Conservation (phyloP, 2,888 invertebrate species). For the Trisateles emortualis region DNA sequence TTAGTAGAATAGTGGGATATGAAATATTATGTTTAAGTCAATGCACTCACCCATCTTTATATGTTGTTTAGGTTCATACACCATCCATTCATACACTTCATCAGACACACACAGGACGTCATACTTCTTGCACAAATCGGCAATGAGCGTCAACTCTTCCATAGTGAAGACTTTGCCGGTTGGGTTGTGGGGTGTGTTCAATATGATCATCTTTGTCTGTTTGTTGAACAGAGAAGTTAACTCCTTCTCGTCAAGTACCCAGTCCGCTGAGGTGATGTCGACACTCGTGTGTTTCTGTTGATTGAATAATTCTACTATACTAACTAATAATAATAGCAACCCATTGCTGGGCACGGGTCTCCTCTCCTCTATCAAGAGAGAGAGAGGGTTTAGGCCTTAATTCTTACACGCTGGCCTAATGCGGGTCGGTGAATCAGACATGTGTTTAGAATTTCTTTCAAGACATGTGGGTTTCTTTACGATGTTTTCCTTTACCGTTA, state of each 20-base stretch:
- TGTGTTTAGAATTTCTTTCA: too few relatives aligned
- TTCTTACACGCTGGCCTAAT: too few relatives aligned
- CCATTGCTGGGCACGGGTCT: too few relatives aligned
- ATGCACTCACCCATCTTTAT: constrained; percentile 95
- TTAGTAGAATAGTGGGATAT: too few relatives aligned
- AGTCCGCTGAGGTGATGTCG: constrained; percentile 91
- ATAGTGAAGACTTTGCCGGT: constrained; percentile 94
- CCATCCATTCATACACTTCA: constrained; percentile 99
- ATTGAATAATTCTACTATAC: too few relatives aligned
- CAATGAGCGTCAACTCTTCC: constrained; percentile 92
- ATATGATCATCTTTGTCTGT: constrained; percentile 97
- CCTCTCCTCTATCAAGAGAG: too few relatives aligned
- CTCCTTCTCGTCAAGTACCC: constrained; percentile 94
- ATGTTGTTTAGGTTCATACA: constrained; percentile 93
- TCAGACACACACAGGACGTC: constrained; percentile 97
- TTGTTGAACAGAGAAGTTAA: constrained; percentile 92
- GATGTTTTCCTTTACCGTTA: too few relatives aligned
- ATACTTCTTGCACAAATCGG: constrained; percentile 96
- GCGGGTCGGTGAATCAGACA: too few relatives aligned
- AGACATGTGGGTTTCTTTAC: too few relatives aligned
- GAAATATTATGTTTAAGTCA: too few relatives aligned
- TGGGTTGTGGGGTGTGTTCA: constrained; percentile 99
- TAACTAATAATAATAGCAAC: too few relatives aligned
- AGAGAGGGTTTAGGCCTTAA: too few relatives aligned
- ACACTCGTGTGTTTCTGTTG: constrained; percentile 61